Evolutionary conservation across 2,888 invertebrate genomes (phyloP), one percentile per base, ranked within the genome.

Genomic region (Cecidostiba fungosa): DNA sequence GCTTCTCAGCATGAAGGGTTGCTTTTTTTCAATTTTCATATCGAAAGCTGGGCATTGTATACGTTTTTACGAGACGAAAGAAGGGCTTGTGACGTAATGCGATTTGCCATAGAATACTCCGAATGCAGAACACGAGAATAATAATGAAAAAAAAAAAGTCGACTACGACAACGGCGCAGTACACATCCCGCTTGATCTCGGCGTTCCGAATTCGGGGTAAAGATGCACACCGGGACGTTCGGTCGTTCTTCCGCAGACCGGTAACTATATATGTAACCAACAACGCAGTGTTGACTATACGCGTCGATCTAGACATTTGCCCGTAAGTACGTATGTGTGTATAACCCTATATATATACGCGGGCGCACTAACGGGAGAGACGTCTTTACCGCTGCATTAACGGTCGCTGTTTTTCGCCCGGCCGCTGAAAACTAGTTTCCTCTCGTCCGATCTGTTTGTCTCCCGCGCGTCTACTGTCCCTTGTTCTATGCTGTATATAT

Each of bases 321-420:
- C n/a, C 54, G 6, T 19, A 5, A n/a, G 19, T 23, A 16, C n/a
- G n/a, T 59, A 0, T 59, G n/a, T 23, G n/a, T 6, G n/a, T 59
- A 59, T 59, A 59, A n/a, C n/a, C 54, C 8, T 6, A n/a, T 47
- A 47, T 8, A 47, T 47, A 50, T 50, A n/a, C 74, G 19, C 47
- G 23, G 12, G 23, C 73, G 66, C 72, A 39, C 19, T 93, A 93
- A 93, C 93, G 93, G 93, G 92, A 93, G 93, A 92, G 90, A 91
- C 91, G 92, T 93, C 93, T 93, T 93, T 93, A 93, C 93, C 93
- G 93, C 93, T 93, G 93, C 92, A 92, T 93, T 93, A 92, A 93
- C 93, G 93, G 93, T 93, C 90, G 92, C 87, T 89, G 93, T 93
- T 93, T 93, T 93, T 93, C 93, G 91, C 92, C 89, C 91, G 92